Conservation (phyloP, 2,113 vertebrate species). For the Hyperoodon ampullatus region DNA sequence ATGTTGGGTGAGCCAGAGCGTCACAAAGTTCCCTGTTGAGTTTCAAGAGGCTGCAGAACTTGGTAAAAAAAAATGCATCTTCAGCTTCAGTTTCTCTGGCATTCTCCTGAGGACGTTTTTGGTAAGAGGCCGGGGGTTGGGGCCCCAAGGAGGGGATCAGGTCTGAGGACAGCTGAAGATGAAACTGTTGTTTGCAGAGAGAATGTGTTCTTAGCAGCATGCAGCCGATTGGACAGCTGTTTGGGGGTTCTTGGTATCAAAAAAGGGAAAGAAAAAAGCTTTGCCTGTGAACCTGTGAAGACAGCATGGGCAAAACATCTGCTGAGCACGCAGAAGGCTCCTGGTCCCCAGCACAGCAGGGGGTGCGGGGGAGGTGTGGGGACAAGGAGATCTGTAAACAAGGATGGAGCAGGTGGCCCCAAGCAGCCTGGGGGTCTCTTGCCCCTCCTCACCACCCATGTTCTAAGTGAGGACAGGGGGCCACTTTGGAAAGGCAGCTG, state of each 20-base stretch:
- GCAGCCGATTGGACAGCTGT: constrained; percentile 5
- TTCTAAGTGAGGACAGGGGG: constrained; percentile 31
- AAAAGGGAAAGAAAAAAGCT: neutral
- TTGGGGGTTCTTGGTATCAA: neutral
- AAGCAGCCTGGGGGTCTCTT: neutral
- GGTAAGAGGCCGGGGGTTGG: neutral
- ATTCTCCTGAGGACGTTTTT: neutral
- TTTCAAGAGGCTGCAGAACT: neutral
- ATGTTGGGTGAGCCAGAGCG: neutral
- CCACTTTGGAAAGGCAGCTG: constrained; percentile 42
- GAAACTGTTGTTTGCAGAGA: constrained; percentile 54
- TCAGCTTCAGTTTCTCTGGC: neutral
- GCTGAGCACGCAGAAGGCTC: neutral
- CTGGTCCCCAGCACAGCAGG: neutral
- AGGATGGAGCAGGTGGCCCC: constrained; percentile 46
- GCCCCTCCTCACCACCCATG: neutral
- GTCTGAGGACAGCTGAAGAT: neutral
- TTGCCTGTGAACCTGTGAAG: constrained; percentile 43
- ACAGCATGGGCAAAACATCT: constrained; percentile 56
- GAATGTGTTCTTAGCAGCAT: constrained; percentile 1
- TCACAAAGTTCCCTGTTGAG: neutral
- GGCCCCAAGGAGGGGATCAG: neutral
- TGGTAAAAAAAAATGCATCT: neutral
- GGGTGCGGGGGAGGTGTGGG: neutral
- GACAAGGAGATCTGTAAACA: constrained; percentile 60